These are phyloP conservation scores for Conchocele bisecta DNA, from an alignment of 2,888 invertebrate genomes.

Conservation along the genomic window DNA sequence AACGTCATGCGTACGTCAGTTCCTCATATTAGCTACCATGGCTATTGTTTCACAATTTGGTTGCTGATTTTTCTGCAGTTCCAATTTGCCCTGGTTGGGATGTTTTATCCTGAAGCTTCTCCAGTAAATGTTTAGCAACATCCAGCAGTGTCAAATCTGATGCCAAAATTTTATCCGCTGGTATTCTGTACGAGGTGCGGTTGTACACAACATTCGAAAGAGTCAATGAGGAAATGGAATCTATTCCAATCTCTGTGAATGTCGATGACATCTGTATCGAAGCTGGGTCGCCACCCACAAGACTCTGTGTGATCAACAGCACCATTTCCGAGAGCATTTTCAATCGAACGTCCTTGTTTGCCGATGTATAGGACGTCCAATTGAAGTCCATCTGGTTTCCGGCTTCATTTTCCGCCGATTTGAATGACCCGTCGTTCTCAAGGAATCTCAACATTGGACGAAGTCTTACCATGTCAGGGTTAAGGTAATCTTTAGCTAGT, in stretches of 20 bases:
- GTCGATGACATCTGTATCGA: background rate
- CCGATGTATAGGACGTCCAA: too few relatives aligned
- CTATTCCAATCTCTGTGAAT: background rate
- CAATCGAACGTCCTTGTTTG: background rate
- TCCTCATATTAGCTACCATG: too few relatives aligned
- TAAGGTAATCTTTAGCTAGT: conserved; percentile 13
- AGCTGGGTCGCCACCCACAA: background rate
- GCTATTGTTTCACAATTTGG: too few relatives aligned
- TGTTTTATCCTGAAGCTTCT: too few relatives aligned
- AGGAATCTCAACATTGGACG: background rate
- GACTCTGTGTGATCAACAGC: background rate
- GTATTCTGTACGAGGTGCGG: background rate
- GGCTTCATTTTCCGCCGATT: background rate
- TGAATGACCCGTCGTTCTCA: too few relatives aligned
- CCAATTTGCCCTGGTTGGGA: too few relatives aligned
- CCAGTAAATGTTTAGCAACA: too few relatives aligned
- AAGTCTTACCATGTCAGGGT: background rate
- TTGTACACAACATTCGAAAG: background rate
- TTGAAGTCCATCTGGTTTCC: background rate
- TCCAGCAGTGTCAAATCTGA: too few relatives aligned
- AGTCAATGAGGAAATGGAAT: background rate
- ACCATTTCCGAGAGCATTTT: background rate
- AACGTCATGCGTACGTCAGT: too few relatives aligned
- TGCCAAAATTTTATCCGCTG: too few relatives aligned
- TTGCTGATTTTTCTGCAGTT: too few relatives aligned